Evolutionary conservation across 2,888 invertebrate species (phyloP).

Genomic region (Lasius fuliginosus): DNA sequence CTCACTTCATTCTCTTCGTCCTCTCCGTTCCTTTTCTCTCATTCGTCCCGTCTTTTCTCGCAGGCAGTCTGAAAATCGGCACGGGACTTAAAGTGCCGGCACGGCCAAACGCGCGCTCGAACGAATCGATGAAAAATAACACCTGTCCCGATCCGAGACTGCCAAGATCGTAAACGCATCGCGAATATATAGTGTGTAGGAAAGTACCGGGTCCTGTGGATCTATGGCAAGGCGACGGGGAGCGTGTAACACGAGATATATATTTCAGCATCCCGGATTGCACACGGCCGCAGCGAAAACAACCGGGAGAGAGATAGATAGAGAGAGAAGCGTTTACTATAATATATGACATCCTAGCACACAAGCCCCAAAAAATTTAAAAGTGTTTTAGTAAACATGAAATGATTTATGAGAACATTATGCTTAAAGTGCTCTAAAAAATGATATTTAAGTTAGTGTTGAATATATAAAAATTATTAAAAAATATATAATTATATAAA

Average conservation of each 20-base stretch:
- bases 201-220: slow-evolving; percentile 49
- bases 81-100: slow-evolving; percentile 62
- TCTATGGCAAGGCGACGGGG: slow-evolving; percentile 52
- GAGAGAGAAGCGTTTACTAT: slow-evolving; percentile 37
- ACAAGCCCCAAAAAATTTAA: neutral
- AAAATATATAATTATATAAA: too few relatives aligned
- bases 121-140: slow-evolving; percentile 80
- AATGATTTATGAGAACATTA: neutral
- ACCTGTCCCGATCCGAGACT: slow-evolving; percentile 72
- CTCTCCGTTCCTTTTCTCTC: neutral
- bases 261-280: slow-evolving; percentile 66
- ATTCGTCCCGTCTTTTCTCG: slow-evolving; percentile 27
- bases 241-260: slow-evolving; percentile 50
- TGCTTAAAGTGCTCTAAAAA: neutral
- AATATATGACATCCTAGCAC: neutral
- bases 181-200: slow-evolving; percentile 61
- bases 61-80: slow-evolving; percentile 68
- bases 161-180: slow-evolving; percentile 74
- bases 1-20: slow-evolving; percentile 41
- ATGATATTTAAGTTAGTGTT: neutral
- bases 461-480: too few relatives aligned
- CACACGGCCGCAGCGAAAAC: slow-evolving; percentile 60
- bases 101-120: slow-evolving; percentile 65
- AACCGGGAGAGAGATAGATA: slow-evolving; percentile 49
- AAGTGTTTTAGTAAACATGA: too few relatives aligned